Conservation (phyloP, 2,113 vertebrate genomes). For the Epinephelus cyanopodus region DNA sequence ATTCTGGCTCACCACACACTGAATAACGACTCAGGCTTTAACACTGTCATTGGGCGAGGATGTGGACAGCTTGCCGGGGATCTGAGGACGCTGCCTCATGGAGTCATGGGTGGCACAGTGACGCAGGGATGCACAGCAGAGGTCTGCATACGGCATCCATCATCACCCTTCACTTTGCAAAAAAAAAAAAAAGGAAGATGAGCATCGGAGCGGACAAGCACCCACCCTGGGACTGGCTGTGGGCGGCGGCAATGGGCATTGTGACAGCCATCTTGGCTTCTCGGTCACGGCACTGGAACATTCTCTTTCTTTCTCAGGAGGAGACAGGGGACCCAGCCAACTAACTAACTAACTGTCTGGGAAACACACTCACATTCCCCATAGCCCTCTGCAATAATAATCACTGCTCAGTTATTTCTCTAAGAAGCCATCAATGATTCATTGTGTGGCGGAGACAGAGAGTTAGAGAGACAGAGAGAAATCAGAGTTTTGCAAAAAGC, state of each 20-base stretch:
- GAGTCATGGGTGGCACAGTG: conserved; percentile 26
- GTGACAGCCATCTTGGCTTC: conserved; percentile 45
- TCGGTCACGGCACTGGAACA: conserved; percentile 25
- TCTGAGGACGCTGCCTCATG: conserved; percentile 22
- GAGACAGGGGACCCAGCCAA: conserved; percentile 39
- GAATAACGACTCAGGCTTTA: conserved; percentile 43
- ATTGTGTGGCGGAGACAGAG: conserved; percentile 31
- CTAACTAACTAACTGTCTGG: conserved; percentile 44
- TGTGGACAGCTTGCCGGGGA: conserved; percentile 25
- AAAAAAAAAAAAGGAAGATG: conserved; percentile 25
- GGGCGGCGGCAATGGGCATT: not conserved
- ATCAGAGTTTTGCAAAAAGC: not conserved
- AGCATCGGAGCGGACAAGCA: conserved; percentile 20
- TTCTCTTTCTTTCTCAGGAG: conserved; percentile 52
- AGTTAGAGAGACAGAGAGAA: conserved; percentile 20
- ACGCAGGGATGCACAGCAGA: conserved; percentile 31
- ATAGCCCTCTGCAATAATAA: conserved; percentile 66
- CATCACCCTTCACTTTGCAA: conserved; percentile 39
- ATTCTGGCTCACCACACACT: conserved; percentile 24
- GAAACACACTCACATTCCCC: conserved; percentile 43
- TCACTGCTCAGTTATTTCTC: conserved; percentile 49
- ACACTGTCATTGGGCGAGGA: conserved; percentile 20
- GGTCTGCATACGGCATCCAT: conserved; percentile 28
- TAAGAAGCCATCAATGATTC: conserved; percentile 45
- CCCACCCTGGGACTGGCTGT: conserved; percentile 31